Base-by-base conservation (phyloP, 2,888 invertebrate genomes). In the Cataglyphis livida region DNA sequence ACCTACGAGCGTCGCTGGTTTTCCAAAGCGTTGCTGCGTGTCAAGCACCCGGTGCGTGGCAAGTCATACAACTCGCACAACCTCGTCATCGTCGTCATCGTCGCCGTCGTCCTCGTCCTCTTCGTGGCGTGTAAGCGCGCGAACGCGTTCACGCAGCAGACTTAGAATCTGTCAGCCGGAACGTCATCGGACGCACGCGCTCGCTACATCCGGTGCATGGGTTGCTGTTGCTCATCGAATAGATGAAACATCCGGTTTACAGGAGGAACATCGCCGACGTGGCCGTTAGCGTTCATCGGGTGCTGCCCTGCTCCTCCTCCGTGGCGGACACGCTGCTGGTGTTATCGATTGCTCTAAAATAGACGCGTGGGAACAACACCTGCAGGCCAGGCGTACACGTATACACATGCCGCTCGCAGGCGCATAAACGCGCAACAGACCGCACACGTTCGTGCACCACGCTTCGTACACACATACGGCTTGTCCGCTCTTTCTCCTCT, bases 261-360 rank as follows among this genome's bases (percentile, higher is more conserved):
- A 41, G 51, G 54, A 61, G 35, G 78, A 83, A 83, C 85, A 85
- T 85, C 83, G 85, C 82, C 79, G 57, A 79, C 85, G 64, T 81
- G 59, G 87, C 85, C 85, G 84, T 88, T 68, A 85, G 86, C 84
- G 86, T 89, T 88, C 89, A 79, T 83, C 81, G 88, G 87, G 85
- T 88, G 87, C 83, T 85, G 75, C 81, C 88, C 88, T 75, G 71
- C 59, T 86, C 82, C 81, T 87, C 82, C 89, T 87, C 84, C 87
- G 87, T 87, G 90, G 90, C 85, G 64, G 75, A 35, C 88, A 89
- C 90, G 91, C 78, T 64, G 75, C 75, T 78, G 68, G 92, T 92
- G 91, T 93, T 93, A 93, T 93, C 93, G 93, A 93, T 93, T 93
- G 91, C 93, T 92, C 92, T 92, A 92, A 93, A 93, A 93, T 93